phyloP scores from a whole-genome alignment of 35 echinoderm and acorn worm genomes.

The Ophioderma brevispina region DNA sequence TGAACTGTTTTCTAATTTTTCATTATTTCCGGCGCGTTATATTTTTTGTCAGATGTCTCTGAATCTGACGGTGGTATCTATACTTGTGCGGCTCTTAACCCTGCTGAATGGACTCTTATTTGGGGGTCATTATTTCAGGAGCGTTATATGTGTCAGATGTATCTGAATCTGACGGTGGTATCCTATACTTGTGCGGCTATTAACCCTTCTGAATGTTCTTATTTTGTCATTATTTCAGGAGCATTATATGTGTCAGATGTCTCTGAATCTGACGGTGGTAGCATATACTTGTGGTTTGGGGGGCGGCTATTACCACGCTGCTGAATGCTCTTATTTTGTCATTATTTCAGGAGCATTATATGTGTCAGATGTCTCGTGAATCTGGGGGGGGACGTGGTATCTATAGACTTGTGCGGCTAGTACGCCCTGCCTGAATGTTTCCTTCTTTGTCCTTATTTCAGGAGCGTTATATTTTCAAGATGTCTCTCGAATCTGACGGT shows the following conservation, averaged over 20 bases:
- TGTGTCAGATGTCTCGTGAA: conserved; percentile 57
- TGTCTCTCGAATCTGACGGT: conserved; percentile 33
- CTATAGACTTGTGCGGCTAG: too few species aligned
- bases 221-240: conserved; percentile 3
- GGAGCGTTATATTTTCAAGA: too few species aligned
- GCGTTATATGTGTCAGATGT: conserved; percentile 62
- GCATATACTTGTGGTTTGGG: conserved; percentile 82
- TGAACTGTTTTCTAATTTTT: conserved; percentile 22
- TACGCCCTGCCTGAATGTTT: too few species aligned
- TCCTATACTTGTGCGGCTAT: conserved; percentile 76
- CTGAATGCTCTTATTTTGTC: too few species aligned
- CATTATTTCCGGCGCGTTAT: conserved; percentile 41
- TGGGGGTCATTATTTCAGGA: conserved; percentile 3
- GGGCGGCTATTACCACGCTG: conserved; percentile 72
- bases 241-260: conserved; percentile 63
- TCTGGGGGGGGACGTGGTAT: too few species aligned
- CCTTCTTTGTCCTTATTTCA: too few species aligned
- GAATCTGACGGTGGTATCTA: conserved; percentile 58
- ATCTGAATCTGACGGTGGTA: conserved; percentile 34
- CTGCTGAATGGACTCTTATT: too few species aligned
- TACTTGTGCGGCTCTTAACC: conserved; percentile 70
- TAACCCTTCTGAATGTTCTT: conserved; percentile 80
- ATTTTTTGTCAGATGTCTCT: conserved; percentile 50
- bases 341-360: conserved; percentile 28
- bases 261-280: conserved; percentile 33